These are phyloP conservation scores for Forbesichthys papilliferus DNA, from an alignment of 2,113 vertebrate genomes.

Conservation along the genomic window DNA sequence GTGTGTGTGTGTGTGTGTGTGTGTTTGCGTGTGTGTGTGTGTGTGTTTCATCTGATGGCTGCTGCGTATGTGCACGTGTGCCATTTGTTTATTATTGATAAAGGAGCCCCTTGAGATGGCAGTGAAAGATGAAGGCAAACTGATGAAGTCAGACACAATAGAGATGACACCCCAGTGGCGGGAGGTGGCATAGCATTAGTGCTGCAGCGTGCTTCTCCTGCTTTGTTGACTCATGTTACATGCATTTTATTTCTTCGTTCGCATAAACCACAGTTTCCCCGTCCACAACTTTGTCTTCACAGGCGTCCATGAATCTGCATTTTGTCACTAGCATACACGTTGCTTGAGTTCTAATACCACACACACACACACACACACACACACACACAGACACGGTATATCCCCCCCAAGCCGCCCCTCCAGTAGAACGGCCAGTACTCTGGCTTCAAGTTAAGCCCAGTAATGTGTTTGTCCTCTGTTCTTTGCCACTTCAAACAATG, in stretches of 20 bases:
- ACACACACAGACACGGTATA: too few relatives aligned
- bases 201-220: not conserved
- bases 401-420: not conserved
- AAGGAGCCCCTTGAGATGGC: constrained; percentile 65
- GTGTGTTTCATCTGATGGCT: constrained; percentile 20
- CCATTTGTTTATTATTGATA: constrained; percentile 79
- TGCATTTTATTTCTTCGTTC: not conserved
- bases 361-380: not conserved
- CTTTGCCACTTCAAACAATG: constrained; percentile 47
- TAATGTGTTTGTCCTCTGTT: too few relatives aligned
- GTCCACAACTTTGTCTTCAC: not conserved
- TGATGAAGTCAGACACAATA: constrained; percentile 63
- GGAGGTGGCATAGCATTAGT: not conserved
- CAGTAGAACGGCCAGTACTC: too few relatives aligned
- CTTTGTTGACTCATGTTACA: not conserved
- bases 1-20: constrained; percentile 4
- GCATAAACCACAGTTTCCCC: not conserved
- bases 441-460: too few relatives aligned
- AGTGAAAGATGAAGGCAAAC: constrained; percentile 55
- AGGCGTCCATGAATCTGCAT: too few relatives aligned
- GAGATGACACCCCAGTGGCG: constrained; percentile 49
- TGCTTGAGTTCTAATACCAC: too few relatives aligned
- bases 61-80: constrained; percentile 56
- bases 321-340: not conserved
- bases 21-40: constrained; percentile 10